A percentile compares a stretch with the other conserved stretches of the same genome.
Conservation (phyloP, 2,113 vertebrate species). For the Pelobates fuscus region DNA sequence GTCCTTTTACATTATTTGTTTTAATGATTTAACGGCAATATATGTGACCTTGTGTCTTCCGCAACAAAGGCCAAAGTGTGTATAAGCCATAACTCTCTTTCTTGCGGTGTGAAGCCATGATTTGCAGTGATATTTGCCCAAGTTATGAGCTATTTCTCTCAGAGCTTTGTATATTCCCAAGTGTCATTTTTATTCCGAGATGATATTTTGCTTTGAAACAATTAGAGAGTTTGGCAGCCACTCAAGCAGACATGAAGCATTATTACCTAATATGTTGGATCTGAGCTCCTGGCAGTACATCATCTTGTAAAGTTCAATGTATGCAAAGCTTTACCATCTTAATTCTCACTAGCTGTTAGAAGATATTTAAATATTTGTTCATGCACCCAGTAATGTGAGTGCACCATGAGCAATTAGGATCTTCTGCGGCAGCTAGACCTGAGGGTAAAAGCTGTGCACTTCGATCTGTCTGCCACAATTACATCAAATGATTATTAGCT, state of each 20-base stretch:
- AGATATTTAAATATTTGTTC: slow-evolving; percentile 13
- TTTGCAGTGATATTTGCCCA: background rate
- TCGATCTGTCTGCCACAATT: slow-evolving; percentile 10
- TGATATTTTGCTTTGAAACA: slow-evolving; percentile 7
- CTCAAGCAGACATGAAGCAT: slow-evolving; percentile 17
- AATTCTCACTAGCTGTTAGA: slow-evolving; percentile 23
- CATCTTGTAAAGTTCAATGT: slow-evolving; percentile 36
- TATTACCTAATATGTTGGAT: slow-evolving; percentile 1
- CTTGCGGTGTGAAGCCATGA: slow-evolving; percentile 10
- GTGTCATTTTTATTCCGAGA: slow-evolving; percentile 30
- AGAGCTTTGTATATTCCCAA: slow-evolving; percentile 14
- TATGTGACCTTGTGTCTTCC: no score
- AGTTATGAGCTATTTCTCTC: slow-evolving; percentile 19
- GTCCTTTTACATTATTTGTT: no score
- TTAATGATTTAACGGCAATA: no score
- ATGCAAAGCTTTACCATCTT: slow-evolving; percentile 11
- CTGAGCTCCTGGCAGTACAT: background rate
- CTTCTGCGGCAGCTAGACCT: slow-evolving; percentile 13
- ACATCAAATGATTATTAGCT: slow-evolving; percentile 5
- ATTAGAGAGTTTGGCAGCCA: slow-evolving; percentile 27
- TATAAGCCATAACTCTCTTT: slow-evolving; percentile 10
- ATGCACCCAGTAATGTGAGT: background rate
- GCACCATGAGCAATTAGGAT: slow-evolving; percentile 12
- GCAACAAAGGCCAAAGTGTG: no score
- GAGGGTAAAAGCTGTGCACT: background rate